Evolutionary conservation across 1,140 invertebrate species (phyloP), one percentile per base, ranked within the genome.

Genomic region (Drosophila sproati): DNA sequence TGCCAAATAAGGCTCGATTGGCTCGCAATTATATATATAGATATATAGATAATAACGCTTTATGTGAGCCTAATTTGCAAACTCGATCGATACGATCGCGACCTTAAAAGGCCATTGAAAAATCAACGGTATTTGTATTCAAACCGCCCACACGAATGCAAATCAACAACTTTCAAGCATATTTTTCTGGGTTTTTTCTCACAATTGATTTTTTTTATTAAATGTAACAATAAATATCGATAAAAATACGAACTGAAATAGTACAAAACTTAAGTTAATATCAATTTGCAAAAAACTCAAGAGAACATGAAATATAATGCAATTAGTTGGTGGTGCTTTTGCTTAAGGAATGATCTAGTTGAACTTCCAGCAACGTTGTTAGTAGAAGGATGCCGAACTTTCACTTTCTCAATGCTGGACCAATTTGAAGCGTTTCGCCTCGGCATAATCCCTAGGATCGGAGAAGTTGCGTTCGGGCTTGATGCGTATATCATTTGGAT

Each of bases 401-500:
- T 45, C 54, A 45, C 37, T 54, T 35, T 28, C 51, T 75, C 43
- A 80, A 29, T 88, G 62, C 41, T 87, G 80, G 5, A 92, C 87
- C 52, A 80, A 20, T 41, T 76, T 87, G 68, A 92, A 92, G 37
- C 91, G 81, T 32, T 59, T 78, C 2, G 91, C 89, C 56, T 92
- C 91, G 8, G 91, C 91, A 50, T 88, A 92, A 4, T 92, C 88
- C 20, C 92, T 66, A 4, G 71, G 64, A 89, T 92, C 92, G 20
- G 92, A 92, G 45, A 72, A 82, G 62, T 92, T 92, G 0, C 92
- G 63, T 48, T 92, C 92, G 5, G 92, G 90, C 47, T 88, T 92
- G 31, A 91, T 86, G 59, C 91, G 90, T 8, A 92, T 81, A 91
- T 92, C 91, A 39, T 75, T 92, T 35, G 91, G 88, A 79, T 92